Evolutionary conservation across 2,797 vertebrate genomes (phyloP).

Genomic region (Perodicticus potto): DNA sequence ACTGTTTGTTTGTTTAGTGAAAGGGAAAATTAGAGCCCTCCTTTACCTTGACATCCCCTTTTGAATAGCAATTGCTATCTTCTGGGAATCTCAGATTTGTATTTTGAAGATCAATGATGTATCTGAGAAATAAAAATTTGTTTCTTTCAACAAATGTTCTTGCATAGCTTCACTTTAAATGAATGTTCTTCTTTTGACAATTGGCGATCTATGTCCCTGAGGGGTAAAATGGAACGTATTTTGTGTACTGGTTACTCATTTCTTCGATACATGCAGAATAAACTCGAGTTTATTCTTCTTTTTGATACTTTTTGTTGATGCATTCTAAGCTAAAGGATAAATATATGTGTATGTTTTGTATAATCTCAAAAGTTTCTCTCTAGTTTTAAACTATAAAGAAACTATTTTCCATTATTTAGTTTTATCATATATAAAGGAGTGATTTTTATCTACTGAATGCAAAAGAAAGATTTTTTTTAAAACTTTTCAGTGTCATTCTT

Average conservation of each 20-base stretch:
- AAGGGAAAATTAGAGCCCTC: background rate
- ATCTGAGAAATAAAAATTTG: constrained; percentile 11
- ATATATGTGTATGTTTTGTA: background rate
- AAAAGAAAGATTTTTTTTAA: constrained; percentile 17
- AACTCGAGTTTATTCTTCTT: constrained; percentile 11
- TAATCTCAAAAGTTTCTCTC: background rate
- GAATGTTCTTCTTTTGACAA: background rate
- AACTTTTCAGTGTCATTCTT: constrained; percentile 21
- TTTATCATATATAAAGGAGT: background rate
- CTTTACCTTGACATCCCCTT: background rate
- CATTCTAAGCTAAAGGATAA: constrained; percentile 1
- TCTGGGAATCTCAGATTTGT: background rate
- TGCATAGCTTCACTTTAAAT: background rate
- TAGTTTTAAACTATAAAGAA: constrained; percentile 38
- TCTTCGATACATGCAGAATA: background rate
- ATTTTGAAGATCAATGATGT: background rate
- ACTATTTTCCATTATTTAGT: constrained; percentile 9
- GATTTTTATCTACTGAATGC: constrained; percentile 22
- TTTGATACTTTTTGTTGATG: background rate
- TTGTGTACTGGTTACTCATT: background rate
- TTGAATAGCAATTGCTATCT: background rate
- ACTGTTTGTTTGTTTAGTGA: background rate
- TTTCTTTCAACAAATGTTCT: background rate
- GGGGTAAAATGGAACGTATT: background rate
- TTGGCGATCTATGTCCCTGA: background rate